These are phyloP conservation scores for Eciton burchellii DNA, from an alignment of 1,140 invertebrate species.

Conservation along the genomic window DNA sequence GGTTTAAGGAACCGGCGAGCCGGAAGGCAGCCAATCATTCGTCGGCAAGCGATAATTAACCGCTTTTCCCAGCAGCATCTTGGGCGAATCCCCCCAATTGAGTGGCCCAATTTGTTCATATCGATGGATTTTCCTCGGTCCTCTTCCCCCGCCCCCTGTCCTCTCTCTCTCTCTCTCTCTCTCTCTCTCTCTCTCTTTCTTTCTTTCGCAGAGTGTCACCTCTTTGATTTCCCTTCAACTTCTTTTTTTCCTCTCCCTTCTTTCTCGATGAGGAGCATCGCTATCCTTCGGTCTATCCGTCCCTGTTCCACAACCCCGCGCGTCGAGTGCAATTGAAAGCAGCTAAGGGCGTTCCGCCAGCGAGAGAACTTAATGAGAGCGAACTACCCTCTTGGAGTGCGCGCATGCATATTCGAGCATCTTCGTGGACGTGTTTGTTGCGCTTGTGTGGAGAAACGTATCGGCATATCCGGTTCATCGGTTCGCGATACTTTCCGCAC, in stretches of 20 bases:
- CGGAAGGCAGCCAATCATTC: conserved; percentile 23
- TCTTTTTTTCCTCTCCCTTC: not conserved
- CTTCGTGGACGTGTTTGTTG: not conserved
- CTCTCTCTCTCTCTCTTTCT: no score
- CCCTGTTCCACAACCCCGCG: not conserved
- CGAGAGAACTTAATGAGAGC: conserved; percentile 70
- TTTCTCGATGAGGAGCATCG: conserved; percentile 17
- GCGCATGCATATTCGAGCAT: not conserved
- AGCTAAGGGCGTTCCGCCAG: conserved; percentile 64
- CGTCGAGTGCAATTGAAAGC: conserved; percentile 64
- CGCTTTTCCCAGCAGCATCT: conserved; percentile 14
- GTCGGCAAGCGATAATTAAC: conserved; percentile 20
- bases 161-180: no score
- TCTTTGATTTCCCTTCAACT: no score
- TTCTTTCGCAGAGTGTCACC: no score
- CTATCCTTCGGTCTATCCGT: conserved; percentile 15
- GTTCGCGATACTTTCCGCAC: not conserved
- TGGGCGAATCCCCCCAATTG: conserved; percentile 18
- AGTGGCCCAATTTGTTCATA: conserved; percentile 73
- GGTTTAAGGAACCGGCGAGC: conserved; percentile 36
- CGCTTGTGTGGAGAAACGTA: conserved; percentile 23
- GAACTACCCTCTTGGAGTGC: conserved; percentile 29
- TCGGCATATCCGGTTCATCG: conserved; percentile 11
- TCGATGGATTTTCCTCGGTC: conserved; percentile 62
- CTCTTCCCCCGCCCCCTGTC: no score